Evolutionary conservation across 2,113 vertebrate genomes (phyloP), one percentile per base, ranked within the genome.

Genomic region (Nothobranchius furzeri): DNA sequence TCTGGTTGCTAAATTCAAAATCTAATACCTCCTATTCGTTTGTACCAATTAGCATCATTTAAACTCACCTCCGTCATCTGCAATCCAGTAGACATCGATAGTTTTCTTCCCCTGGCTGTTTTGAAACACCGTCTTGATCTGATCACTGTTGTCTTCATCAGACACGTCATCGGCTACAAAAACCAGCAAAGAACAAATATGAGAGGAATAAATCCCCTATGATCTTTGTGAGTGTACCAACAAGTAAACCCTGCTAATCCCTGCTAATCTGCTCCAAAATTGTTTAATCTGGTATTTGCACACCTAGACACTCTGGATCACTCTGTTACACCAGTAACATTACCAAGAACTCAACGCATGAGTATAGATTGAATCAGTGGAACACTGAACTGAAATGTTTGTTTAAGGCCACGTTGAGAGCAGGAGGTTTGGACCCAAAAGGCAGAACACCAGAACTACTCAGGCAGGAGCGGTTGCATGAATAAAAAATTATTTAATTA

Each of bases 21-120:
- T 30, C 4, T 30, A 30, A 30, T 30, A 30, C 30, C 30, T 4
- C 9, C 30, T 13, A 13, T 9, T 50, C 20, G 4, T 12, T 3
- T 55, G 7, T 55, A 15, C 9, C 14, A 7, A 12, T n/a, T 9
- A 6, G 10, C 40, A 3, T 42, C 0, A 9, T 17, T 24, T 7
- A 35, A 12, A 46, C 51, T 67, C 55, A 92, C 93, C 93, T 70
- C 92, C 92, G 60, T 94, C 93, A 48, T 94, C 92, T 48, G 89
- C 89, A 13, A 95, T 85, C 92, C 92, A 94, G 71, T 93, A 94
- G 17, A 93, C 77, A 0, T 94, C 93, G 0, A 94, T 90, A 42
- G 82, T 91, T 65, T 90, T 90, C 70, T 78, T 88, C 17, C 91
- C 90, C 60, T 94, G 90, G 50, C 89, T 83, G 40, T 60, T 78